A percentile compares a stretch with the other conserved stretches of the same genome.
These are phyloP conservation scores for Amblyopsis rosae DNA, from an alignment of 2,113 vertebrate species.

Conservation along the genomic window DNA sequence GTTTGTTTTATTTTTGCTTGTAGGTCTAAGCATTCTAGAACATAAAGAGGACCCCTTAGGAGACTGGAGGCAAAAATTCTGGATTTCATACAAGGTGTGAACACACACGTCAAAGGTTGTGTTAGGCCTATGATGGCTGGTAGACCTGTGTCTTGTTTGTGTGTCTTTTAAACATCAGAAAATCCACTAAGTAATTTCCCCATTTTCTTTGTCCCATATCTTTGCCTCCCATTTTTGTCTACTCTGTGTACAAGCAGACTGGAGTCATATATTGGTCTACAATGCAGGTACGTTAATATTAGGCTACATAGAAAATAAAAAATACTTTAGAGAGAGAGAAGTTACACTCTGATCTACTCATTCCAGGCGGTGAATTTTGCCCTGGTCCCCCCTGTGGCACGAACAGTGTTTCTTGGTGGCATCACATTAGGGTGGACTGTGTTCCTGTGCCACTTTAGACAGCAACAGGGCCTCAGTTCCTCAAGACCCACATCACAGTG, in stretches of 20 bases:
- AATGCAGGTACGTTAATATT: conserved; percentile 70
- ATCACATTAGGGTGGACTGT: conserved; percentile 73
- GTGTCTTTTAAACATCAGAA: no score
- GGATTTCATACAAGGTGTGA: conserved; percentile 77
- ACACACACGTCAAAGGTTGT: no score
- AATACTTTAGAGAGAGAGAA: no score
- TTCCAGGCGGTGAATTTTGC: conserved; percentile 77
- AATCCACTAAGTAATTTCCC: background rate
- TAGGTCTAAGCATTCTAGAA: conserved; percentile 80
- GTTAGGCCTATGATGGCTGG: no score
- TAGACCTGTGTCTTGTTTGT: no score
- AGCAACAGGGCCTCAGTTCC: conserved; percentile 47
- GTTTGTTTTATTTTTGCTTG: background rate
- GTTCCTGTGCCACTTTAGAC: conserved; percentile 75
- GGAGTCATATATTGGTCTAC: conserved; percentile 78
- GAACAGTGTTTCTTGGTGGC: conserved; percentile 75
- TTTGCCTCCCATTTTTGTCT: background rate
- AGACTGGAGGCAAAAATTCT: conserved; percentile 80
- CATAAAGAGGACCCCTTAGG: conserved; percentile 70
- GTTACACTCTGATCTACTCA: background rate
- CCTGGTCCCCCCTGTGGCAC: conserved; percentile 74
- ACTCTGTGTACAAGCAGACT: conserved; percentile 53
- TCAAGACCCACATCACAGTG: background rate
- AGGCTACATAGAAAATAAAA: no score
- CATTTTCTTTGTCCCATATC: conserved; percentile 10